Conservation (phyloP, 1,140 invertebrate genomes). For the Sycophila sp. region DNA sequence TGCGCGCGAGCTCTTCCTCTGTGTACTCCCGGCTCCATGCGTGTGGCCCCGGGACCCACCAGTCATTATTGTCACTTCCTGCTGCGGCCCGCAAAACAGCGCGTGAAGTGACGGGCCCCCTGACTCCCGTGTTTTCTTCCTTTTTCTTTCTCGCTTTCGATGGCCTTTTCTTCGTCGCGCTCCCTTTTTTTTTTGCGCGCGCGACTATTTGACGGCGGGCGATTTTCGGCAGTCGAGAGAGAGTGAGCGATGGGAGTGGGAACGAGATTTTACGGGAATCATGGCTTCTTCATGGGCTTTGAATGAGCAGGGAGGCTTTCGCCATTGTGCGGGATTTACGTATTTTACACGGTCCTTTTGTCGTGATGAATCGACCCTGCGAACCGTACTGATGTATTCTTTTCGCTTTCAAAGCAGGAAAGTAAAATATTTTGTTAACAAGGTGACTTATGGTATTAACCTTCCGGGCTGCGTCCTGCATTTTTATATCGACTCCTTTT, state of each 20-base stretch:
- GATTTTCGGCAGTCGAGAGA: background rate
- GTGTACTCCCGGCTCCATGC: background rate
- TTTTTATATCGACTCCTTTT: too few relatives aligned
- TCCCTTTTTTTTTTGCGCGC: background rate
- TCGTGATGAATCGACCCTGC: background rate
- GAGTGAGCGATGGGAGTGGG: too few relatives aligned
- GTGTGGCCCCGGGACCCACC: background rate
- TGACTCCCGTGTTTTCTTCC: background rate
- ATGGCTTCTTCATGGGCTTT: background rate
- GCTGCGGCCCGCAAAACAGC: constrained; percentile 4
- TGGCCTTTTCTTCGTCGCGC: background rate
- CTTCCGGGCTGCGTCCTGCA: too few relatives aligned
- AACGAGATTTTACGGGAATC: background rate
- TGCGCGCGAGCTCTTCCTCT: background rate
- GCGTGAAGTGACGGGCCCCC: background rate
- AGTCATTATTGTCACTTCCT: constrained; percentile 15
- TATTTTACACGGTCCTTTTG: background rate
- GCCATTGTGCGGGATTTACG: too few relatives aligned
- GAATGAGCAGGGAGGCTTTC: too few relatives aligned
- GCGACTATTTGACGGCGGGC: too few relatives aligned
- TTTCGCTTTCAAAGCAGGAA: too few relatives aligned
- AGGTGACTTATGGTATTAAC: too few relatives aligned
- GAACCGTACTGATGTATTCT: background rate
- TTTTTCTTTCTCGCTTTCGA: background rate
- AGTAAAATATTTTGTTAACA: too few relatives aligned